Evolutionary conservation across 2,888 invertebrate species (phyloP), one percentile per base, ranked within the genome.

Genomic region (Marasmarcha lunaedactyla): DNA sequence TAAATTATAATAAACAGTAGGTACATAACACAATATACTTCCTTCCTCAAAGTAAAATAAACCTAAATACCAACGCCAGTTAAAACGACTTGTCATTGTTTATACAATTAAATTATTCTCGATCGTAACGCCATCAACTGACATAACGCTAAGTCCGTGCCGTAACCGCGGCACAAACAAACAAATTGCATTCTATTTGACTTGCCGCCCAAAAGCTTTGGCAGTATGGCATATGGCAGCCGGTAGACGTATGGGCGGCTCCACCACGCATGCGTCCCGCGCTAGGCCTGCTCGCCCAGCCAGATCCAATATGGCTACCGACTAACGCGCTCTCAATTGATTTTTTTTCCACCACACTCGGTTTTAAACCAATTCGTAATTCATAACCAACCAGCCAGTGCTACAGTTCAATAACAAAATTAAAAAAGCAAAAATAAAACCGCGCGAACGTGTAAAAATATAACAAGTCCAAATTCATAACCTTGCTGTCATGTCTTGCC

Each of bases 271-370:
- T 71, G 78, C 78, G 76, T 57, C 51, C 13, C 36, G 33, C 51
- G 48, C 47, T 50, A 55, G 50, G 48, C 65, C 58, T 51, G 57
- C 57, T 52, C 55, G 53, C 57, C 63, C 52, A 55, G 62, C 56
- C 64, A 64, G 59, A 65, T 51, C 58, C 72, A 79, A 79, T 54
- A 79, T 79, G 79, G 79, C 78, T 51, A 59, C 69, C 52, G 49
- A 47, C 53, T 63, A 60, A 58, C 64, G 67, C 67, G 69, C 63
- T 57, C 55, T 51, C 56, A 63, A 70, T 74, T 77, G 74, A 76
- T 76, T 76, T 72, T 76, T 66, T 72, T 67, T 63, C 58, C 64
- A 63, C 57, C 61, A 61, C 59, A 15, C n/a, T 25, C 25, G 9
- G 13, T 14, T 12, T 10, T 13, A 35, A 13, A 14, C 12, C 35